phyloP scores from a whole-genome alignment of 2,797 vertebrate genomes.

The Onychomys leucogaster region DNA sequence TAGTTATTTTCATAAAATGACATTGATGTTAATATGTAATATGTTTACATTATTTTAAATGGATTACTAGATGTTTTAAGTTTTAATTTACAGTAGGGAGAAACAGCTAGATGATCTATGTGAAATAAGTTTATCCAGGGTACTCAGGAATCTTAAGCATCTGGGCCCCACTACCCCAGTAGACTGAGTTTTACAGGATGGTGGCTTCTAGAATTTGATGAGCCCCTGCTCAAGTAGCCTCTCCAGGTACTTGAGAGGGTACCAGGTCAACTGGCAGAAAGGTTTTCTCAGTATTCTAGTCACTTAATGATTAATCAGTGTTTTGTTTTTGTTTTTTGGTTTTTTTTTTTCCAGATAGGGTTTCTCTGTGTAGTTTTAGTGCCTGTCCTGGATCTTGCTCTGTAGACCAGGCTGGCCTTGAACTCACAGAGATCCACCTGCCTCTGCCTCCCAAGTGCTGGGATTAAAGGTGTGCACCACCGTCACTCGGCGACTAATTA shows the following conservation, averaged over 20 bases:
- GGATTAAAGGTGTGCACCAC: no score
- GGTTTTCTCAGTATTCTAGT: not conserved
- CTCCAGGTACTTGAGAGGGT: no score
- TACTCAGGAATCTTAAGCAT: not conserved
- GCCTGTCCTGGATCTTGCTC: no score
- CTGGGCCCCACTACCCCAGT: no score
- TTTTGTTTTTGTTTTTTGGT: not conserved
- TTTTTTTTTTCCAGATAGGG: no score
- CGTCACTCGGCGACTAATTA: not conserved
- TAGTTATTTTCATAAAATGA: conserved; percentile 19
- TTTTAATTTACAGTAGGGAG: conserved; percentile 48
- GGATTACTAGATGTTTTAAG: conserved; percentile 20
- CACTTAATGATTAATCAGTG: not conserved
- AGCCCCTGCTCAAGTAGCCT: not conserved
- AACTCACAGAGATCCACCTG: no score
- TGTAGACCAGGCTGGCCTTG: no score
- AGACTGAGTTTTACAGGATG: not conserved
- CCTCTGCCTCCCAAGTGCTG: no score
- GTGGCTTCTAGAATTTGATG: not conserved
- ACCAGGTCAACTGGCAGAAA: not conserved
- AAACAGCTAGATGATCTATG: not conserved
- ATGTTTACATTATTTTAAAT: not conserved
- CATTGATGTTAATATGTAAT: not conserved
- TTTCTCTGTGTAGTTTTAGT: no score
- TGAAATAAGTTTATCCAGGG: not conserved